These are phyloP conservation scores for Rhynchonycteris naso DNA, from an alignment of 2,797 vertebrate species.

Conservation along the genomic window DNA sequence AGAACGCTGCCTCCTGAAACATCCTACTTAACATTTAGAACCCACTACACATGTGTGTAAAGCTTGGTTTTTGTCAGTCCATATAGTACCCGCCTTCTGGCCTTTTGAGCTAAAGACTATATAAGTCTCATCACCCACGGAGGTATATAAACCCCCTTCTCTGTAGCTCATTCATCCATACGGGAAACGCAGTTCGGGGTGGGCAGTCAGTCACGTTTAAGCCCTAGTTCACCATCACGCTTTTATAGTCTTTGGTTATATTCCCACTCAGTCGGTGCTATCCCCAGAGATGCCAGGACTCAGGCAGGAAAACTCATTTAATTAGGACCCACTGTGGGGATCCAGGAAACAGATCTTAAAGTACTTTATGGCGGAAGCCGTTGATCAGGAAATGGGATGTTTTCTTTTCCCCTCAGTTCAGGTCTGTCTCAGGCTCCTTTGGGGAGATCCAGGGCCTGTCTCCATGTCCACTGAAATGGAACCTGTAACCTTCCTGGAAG, in stretches of 20 bases:
- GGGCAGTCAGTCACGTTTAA: constrained; percentile 36
- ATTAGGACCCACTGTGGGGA: constrained; percentile 54
- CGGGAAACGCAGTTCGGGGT: not conserved
- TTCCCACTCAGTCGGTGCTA: not conserved
- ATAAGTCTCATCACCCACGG: not conserved
- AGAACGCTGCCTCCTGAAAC: not conserved
- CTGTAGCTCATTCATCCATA: not conserved
- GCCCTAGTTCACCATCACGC: not conserved
- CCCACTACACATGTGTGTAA: not conserved
- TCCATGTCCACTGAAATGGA: not conserved
- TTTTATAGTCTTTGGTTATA: constrained; percentile 39
- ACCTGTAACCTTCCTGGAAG: not conserved
- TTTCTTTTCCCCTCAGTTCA: constrained; percentile 20
- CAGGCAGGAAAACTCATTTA: constrained; percentile 50
- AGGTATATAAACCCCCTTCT: not conserved
- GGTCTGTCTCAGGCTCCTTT: not conserved
- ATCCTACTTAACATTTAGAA: not conserved
- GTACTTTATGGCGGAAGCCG: constrained; percentile 39
- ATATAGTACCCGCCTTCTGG: not conserved
- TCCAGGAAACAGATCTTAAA: constrained; percentile 63
- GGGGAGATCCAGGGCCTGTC: not conserved
- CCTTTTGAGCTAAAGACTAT: not conserved
- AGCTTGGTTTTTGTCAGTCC: not conserved
- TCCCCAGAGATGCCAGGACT: constrained; percentile 35
- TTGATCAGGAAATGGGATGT: constrained; percentile 55